Evolutionary conservation across 2,113 vertebrate genomes (phyloP).

Genomic region (Arvicanthis niloticus): DNA sequence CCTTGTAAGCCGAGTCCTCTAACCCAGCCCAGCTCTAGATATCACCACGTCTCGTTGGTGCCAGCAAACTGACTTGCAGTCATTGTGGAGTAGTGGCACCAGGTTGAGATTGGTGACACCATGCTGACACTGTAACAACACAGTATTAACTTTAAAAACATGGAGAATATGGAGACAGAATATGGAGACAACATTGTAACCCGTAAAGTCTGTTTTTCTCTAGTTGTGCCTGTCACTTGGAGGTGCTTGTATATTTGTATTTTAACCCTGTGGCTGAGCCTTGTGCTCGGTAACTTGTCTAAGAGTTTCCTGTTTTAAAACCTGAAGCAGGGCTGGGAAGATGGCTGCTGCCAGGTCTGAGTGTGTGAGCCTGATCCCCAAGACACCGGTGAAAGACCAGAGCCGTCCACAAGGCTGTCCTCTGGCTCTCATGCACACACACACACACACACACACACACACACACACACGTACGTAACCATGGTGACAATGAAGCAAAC

Average conservation of each 20-base stretch:
- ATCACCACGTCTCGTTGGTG: background rate
- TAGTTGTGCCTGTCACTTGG: background rate
- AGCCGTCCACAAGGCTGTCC: background rate
- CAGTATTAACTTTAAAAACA: background rate
- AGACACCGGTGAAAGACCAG: too few species aligned
- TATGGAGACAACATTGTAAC: background rate
- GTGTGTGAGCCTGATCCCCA: background rate
- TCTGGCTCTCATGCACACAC: rapidly evolving
- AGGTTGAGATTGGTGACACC: background rate
- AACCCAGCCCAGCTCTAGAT: background rate
- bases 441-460: background rate
- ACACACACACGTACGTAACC: background rate
- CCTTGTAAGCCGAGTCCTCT: background rate
- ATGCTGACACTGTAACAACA: background rate
- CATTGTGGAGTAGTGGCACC: background rate
- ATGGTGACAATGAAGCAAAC: background rate
- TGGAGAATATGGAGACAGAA: background rate
- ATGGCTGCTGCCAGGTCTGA: background rate
- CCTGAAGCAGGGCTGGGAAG: background rate
- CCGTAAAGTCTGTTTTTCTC: conserved; percentile 30
- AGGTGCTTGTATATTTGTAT: background rate
- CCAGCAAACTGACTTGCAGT: background rate
- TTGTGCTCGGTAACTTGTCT: background rate
- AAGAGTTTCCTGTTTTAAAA: conserved; percentile 7
- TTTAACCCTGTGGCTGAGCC: background rate